Percentiles rank a stretch among this genome's conserved stretches.
phyloP scores from a whole-genome alignment of 2,888 invertebrate species.

The Ornithoptera alexandrae region DNA sequence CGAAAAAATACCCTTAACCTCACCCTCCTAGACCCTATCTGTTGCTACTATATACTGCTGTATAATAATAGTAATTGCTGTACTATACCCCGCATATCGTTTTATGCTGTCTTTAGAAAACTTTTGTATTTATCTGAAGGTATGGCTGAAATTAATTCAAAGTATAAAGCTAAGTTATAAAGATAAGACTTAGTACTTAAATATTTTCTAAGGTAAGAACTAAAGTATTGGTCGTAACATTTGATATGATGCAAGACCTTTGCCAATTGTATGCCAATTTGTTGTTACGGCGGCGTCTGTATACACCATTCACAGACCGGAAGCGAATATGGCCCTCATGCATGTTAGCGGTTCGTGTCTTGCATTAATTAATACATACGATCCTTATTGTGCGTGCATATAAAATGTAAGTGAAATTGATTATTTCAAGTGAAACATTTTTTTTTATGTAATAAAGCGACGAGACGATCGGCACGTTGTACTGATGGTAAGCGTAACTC shows the following conservation, averaged over 20 bases:
- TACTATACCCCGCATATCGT: neutral
- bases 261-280: neutral
- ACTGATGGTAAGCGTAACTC: too few relatives aligned
- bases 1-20: slow-evolving; percentile 7
- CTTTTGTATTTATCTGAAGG: neutral
- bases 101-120: neutral
- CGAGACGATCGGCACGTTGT: too few relatives aligned
- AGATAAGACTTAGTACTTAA: too few relatives aligned
- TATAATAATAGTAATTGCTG: slow-evolving; percentile 7
- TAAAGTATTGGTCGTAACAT: too few relatives aligned
- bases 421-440: too few relatives aligned
- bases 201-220: too few relatives aligned
- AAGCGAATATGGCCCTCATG: slow-evolving; percentile 8
- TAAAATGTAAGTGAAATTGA: too few relatives aligned
- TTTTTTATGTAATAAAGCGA: too few relatives aligned
- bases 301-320: slow-evolving; percentile 20
- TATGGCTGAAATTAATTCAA: too few relatives aligned
- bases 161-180: too few relatives aligned
- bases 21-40: slow-evolving; percentile 1
- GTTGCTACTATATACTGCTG: neutral
- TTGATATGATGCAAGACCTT: too few relatives aligned
- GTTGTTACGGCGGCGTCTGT: slow-evolving; percentile 12
- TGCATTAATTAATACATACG: neutral
- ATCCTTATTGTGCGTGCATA: too few relatives aligned
- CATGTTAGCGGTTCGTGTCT: slow-evolving; percentile 5